Evolutionary conservation across 2,888 invertebrate species (phyloP).

Genomic region (Odontocolon sp.): DNA sequence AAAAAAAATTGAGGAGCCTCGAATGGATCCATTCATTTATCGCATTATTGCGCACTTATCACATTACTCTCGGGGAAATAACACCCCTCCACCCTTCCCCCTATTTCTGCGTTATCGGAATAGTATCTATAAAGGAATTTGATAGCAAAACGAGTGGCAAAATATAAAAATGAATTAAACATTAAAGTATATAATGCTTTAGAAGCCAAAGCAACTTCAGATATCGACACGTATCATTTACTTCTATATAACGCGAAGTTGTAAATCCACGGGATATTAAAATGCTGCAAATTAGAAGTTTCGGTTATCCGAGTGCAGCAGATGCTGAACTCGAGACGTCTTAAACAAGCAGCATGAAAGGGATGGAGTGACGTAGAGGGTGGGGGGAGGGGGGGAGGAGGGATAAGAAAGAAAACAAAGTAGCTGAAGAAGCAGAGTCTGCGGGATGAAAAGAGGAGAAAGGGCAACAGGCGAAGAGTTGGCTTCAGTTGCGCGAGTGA

Average conservation of each 20-base stretch:
- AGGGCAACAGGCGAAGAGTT: slow-evolving; percentile 1
- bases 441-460: not conserved
- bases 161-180: not conserved
- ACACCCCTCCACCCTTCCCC: no score
- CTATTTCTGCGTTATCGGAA: no score
- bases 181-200: no score
- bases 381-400: not conserved
- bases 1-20: no score
- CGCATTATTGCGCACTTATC: slow-evolving; percentile 15
- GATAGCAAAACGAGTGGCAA: not conserved
- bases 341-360: slow-evolving; percentile 9
- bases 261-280: not conserved
- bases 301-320: not conserved
- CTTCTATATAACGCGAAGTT: no score
- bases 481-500: no score
- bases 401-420: not conserved
- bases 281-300: not conserved
- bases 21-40: slow-evolving; percentile 9
- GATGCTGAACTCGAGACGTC: not conserved
- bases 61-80: not conserved
- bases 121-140: no score
- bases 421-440: not conserved
- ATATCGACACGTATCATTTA: no score
- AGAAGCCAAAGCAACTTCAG: no score
- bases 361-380: not conserved